Conservation (phyloP, 2,113 vertebrate genomes). For the Syrrhaptes paradoxus region DNA sequence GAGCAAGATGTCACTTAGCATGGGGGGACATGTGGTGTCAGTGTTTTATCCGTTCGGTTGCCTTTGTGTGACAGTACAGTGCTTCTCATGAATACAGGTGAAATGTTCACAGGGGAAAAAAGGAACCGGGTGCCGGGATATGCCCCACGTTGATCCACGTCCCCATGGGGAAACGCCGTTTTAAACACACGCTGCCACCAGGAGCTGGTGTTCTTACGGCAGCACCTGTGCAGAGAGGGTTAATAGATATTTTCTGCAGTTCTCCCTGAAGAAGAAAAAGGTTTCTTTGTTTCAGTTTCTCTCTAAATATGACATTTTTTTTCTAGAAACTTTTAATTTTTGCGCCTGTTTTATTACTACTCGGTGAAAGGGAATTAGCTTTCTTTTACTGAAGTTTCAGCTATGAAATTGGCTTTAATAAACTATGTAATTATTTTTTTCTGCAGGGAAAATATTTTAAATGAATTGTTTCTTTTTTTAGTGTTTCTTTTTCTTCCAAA, state of each 20-base stretch:
- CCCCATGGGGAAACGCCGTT: rapidly evolving
- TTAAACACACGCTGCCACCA: neutral
- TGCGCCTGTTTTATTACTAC: neutral
- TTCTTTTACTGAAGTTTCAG: slow-evolving; percentile 26
- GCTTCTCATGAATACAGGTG: neutral
- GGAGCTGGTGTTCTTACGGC: neutral
- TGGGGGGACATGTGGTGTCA: rapidly evolving
- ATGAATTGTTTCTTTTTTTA: slow-evolving; percentile 16
- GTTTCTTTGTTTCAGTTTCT: slow-evolving; percentile 22
- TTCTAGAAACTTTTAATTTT: slow-evolving; percentile 39
- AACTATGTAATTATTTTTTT: slow-evolving; percentile 27
- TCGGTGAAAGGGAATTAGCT: slow-evolving; percentile 19
- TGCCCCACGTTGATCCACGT: neutral
- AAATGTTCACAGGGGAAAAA: rapidly evolving
- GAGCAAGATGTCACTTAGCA: neutral
- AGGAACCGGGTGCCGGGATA: rapidly evolving
- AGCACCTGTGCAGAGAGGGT: neutral
- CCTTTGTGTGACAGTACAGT: neutral
- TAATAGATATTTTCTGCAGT: neutral
- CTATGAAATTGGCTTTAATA: slow-evolving; percentile 41
- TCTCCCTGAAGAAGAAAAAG: neutral
- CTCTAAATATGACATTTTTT: neutral
- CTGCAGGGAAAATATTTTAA: slow-evolving; percentile 30
- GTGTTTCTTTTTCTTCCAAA: neutral
- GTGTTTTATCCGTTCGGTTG: neutral